A percentile compares a stretch with the other conserved stretches of the same genome.
Conservation (phyloP, 2,888 invertebrate genomes). For the Caenorhabditis sp. region DNA sequence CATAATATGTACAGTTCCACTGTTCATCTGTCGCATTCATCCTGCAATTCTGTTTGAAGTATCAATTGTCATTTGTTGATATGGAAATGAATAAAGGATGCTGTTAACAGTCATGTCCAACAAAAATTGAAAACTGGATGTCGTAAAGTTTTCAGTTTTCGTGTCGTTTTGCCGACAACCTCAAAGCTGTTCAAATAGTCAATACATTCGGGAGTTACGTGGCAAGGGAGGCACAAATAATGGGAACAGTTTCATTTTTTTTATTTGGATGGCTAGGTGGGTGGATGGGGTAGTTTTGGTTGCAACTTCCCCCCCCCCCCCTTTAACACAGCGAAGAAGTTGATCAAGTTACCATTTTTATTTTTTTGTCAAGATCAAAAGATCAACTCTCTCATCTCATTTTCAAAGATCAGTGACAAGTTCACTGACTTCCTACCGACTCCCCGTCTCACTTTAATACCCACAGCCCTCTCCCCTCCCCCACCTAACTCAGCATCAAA, state of each 20-base stretch:
- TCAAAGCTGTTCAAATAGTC: conserved; percentile 1
- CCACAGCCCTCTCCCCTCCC: not conserved
- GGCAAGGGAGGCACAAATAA: not conserved
- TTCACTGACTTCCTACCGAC: conserved; percentile 24
- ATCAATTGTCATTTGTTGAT: no score
- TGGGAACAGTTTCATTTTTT: no score
- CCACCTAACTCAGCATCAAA: conserved; percentile 25
- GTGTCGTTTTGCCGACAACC: not conserved
- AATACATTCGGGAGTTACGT: not conserved
- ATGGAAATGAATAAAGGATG: no score
- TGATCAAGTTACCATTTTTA: no score
- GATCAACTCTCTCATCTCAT: no score
- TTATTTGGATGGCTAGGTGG: no score
- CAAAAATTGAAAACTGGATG: not conserved
- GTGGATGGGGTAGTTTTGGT: no score
- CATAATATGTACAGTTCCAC: not conserved
- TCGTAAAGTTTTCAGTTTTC: not conserved
- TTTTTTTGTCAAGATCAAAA: no score
- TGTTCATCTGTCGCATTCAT: not conserved
- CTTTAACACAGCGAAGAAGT: no score
- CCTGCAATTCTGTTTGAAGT: not conserved
- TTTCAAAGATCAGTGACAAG: no score
- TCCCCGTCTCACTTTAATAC: conserved; percentile 27
- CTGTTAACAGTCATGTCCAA: no score
- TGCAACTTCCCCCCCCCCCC: not conserved